These are phyloP conservation scores for Peromyscus eremicus DNA, from an alignment of 2,797 vertebrate genomes.

Conservation along the genomic window DNA sequence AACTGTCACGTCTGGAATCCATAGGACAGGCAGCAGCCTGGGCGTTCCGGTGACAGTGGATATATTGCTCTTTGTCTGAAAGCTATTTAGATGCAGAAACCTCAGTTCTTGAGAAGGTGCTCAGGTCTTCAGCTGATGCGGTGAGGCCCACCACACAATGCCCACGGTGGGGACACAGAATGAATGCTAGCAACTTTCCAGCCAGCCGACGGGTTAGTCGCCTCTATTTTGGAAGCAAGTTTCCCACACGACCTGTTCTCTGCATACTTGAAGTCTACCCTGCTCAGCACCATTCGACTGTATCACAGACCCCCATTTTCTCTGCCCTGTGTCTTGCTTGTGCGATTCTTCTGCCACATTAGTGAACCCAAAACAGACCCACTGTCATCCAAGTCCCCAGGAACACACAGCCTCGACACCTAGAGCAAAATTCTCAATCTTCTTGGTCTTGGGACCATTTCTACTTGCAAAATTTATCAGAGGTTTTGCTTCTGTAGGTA, in stretches of 20 bases:
- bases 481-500: neutral
- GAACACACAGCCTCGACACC: neutral
- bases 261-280: neutral
- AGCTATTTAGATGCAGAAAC: neutral
- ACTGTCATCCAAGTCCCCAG: neutral
- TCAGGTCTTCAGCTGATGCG: neutral
- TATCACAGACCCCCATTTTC: neutral
- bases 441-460: neutral
- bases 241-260: neutral
- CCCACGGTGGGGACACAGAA: rapidly evolving
- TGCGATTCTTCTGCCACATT: neutral
- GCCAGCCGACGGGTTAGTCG: too few species aligned
- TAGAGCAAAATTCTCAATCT: rapidly evolving
- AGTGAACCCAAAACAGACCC: too few species aligned
- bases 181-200: neutral
- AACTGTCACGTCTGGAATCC: neutral
- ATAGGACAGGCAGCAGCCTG: too few species aligned
- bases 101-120: neutral
- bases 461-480: neutral
- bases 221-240: neutral
- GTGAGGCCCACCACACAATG: neutral
- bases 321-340: neutral
- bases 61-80: neutral
- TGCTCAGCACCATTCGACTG: neutral
- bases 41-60: neutral